Evolutionary conservation across 2,113 vertebrate species (phyloP).

Genomic region (Gorsachius goisagi): DNA sequence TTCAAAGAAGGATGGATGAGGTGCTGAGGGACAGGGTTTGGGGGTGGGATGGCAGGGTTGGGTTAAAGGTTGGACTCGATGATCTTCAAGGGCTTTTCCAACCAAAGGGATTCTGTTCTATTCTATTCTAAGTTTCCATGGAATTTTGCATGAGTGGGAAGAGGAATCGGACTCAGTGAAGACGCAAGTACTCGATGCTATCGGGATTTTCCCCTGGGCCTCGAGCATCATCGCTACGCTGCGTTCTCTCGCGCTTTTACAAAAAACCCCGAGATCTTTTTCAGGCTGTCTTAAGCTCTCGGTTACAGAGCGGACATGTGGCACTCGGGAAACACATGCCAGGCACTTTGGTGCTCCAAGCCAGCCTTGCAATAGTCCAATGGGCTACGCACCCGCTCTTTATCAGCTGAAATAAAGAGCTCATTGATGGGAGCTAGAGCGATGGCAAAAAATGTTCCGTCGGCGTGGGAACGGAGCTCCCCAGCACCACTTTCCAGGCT

Average conservation of each 20-base stretch:
- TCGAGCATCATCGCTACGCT: fast-evolving
- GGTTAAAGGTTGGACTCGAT: too few relatives aligned
- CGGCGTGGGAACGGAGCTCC: too few relatives aligned
- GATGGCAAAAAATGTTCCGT: fast-evolving
- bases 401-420: too few relatives aligned
- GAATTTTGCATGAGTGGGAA: not conserved
- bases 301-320: fast-evolving
- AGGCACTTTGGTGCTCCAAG: too few relatives aligned
- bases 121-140: not conserved
- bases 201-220: not conserved
- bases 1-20: too few relatives aligned
- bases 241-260: not conserved
- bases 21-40: too few relatives aligned
- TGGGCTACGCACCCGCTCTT: fast-evolving
- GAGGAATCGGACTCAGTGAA: fast-evolving
- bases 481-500: not conserved
- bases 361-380: too few relatives aligned
- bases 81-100: too few relatives aligned
- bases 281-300: too few relatives aligned
- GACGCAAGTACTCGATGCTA: fast-evolving
- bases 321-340: fast-evolving
- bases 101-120: too few relatives aligned
- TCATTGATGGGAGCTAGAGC: not conserved
- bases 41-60: too few relatives aligned
- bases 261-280: not conserved